Conservation (phyloP, 2,888 invertebrate genomes). For the Miltochrista miniata region DNA sequence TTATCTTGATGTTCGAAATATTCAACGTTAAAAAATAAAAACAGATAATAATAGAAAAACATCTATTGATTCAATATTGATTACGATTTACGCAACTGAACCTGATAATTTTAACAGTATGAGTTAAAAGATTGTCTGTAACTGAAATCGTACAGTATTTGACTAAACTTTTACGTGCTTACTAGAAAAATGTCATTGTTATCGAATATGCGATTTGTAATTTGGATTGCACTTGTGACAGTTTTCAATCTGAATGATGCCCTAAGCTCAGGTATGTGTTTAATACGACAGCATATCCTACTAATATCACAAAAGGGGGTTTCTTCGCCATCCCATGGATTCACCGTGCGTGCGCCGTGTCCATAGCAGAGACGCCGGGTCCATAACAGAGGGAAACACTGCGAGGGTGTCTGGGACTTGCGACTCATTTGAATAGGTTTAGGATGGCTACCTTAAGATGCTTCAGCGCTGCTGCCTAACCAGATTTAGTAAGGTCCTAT, state of each 20-base stretch:
- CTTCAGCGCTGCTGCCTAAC: no score
- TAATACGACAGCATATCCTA: background rate
- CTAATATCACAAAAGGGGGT: no score
- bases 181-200: background rate
- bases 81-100: slow-evolving; percentile 5
- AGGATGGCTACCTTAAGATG: no score
- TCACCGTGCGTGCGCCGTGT: no score
- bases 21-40: background rate
- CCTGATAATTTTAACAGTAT: background rate
- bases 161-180: background rate
- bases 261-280: slow-evolving; percentile 13
- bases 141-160: background rate
- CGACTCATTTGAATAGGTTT: no score
- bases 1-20: background rate
- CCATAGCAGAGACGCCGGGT: no score
- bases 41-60: no score
- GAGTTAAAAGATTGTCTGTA: background rate
- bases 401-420: no score
- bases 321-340: no score
- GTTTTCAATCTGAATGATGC: slow-evolving; percentile 8
- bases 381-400: no score
- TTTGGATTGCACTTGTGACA: slow-evolving; percentile 2
- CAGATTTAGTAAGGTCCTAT: no score
- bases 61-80: no score
- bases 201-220: slow-evolving; percentile 19